phyloP scores from a whole-genome alignment of 2,888 invertebrate species.

The Campopleginae sp. region DNA sequence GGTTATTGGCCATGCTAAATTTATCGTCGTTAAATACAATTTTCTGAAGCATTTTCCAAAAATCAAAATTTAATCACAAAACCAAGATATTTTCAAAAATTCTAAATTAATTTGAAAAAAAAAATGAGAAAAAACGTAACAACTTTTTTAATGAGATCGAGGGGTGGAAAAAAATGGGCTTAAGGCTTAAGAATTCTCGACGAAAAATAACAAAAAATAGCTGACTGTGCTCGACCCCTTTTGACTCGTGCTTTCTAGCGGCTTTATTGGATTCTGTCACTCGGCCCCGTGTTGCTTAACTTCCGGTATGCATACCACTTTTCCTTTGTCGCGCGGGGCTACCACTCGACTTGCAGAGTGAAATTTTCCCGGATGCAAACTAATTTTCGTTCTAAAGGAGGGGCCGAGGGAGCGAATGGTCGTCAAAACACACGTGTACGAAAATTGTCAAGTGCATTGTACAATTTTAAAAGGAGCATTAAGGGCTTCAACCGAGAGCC shows the following conservation, averaged over 20 bases:
- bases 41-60: not conserved
- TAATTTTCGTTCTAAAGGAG: conserved; percentile 27
- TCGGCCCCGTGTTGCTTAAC: not conserved
- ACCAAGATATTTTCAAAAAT: not conserved
- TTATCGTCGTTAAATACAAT: not conserved
- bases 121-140: not conserved
- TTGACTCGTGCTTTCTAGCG: not conserved
- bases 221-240: not conserved
- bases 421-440: not conserved
- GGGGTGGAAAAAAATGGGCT: not conserved
- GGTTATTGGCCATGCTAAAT: conserved; percentile 4
- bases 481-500: not conserved
- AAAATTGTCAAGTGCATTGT: not conserved
- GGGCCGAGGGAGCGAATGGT: not conserved
- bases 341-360: conserved; percentile 14
- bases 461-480: conserved; percentile 9
- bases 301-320: conserved; percentile 20
- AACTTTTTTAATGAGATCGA: too few relatives aligned
- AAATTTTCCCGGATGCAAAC: conserved; percentile 6
- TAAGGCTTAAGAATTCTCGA: not conserved
- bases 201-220: not conserved
- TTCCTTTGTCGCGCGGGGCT: conserved; percentile 1
- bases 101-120: not conserved
- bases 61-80: not conserved
- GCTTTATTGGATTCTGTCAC: conserved; percentile 18